Conservation (phyloP, 2,797 vertebrate genomes). For the Eulemur mongoz region DNA sequence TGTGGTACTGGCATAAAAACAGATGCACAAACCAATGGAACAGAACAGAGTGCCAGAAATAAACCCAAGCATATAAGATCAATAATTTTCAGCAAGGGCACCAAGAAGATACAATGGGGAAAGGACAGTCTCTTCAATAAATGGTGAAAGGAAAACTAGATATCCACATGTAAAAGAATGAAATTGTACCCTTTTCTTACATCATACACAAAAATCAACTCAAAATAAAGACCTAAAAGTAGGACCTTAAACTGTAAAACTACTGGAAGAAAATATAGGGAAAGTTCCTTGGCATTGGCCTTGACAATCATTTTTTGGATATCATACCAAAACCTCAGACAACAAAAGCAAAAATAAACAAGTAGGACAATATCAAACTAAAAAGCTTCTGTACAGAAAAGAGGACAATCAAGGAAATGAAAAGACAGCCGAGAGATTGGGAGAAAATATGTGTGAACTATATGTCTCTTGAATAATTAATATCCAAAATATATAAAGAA, state of each 20-base stretch:
- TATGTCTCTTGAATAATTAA: background rate
- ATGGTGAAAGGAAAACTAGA: background rate
- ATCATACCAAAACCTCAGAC: background rate
- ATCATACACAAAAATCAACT: background rate
- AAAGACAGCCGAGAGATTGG: background rate
- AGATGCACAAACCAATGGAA: background rate
- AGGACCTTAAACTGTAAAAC: background rate
- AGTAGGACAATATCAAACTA: background rate
- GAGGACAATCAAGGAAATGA: background rate
- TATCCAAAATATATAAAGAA: background rate
- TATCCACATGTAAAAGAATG: background rate
- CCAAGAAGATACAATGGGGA: background rate
- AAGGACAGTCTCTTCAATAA: background rate
- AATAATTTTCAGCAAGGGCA: background rate
- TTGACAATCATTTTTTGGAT: background rate
- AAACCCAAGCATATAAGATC: background rate
- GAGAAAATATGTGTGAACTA: background rate
- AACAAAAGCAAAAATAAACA: background rate
- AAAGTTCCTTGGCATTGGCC: background rate
- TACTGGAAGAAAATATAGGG: background rate
- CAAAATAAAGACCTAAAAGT: background rate
- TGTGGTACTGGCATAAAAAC: background rate
- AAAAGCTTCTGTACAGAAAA: background rate
- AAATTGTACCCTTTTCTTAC: background rate
- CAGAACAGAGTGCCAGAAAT: background rate